These are phyloP conservation scores for Monochamus saltuarius DNA, from an alignment of 1,140 invertebrate species.

Conservation along the genomic window DNA sequence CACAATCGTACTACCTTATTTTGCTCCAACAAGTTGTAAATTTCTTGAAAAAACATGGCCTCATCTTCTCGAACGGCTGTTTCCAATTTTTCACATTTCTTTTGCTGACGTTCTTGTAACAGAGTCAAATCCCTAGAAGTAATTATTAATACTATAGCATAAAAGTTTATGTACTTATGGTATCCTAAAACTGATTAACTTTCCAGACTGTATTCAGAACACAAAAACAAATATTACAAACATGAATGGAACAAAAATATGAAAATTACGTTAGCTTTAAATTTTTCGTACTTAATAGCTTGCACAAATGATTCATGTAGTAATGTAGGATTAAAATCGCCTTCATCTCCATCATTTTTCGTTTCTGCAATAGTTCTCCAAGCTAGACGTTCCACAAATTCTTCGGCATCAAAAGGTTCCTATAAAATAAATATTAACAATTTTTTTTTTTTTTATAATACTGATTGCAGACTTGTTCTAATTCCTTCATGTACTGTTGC, in stretches of 20 bases:
- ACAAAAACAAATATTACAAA: not conserved
- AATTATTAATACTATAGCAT: conserved; percentile 10
- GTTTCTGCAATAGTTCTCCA: conserved; percentile 87
- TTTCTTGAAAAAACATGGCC: conserved; percentile 76
- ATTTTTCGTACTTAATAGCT: conserved; percentile 72
- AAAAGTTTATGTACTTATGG: not conserved
- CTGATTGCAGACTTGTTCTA: conserved; percentile 65
- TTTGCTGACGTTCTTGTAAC: conserved; percentile 80
- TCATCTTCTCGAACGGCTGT: conserved; percentile 83
- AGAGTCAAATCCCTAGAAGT: conserved; percentile 66
- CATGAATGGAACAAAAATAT: too few species aligned
- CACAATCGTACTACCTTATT: conserved; percentile 65
- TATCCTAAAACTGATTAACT: not conserved
- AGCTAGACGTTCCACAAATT: conserved; percentile 95
- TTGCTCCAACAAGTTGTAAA: conserved; percentile 81
- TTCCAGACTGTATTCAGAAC: not conserved
- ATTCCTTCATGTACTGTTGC: conserved; percentile 80
- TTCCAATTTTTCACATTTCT: conserved; percentile 86
- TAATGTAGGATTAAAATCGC: conserved; percentile 70
- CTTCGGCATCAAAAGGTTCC: conserved; percentile 95
- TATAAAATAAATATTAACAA: conserved; percentile 32
- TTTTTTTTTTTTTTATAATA: not conserved
- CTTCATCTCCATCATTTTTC: conserved; percentile 63
- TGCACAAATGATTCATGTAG: conserved; percentile 91
- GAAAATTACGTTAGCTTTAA: too few species aligned